Evolutionary conservation across 1,140 invertebrate species (phyloP).

Genomic region (Ditylenchus dipsaci): DNA sequence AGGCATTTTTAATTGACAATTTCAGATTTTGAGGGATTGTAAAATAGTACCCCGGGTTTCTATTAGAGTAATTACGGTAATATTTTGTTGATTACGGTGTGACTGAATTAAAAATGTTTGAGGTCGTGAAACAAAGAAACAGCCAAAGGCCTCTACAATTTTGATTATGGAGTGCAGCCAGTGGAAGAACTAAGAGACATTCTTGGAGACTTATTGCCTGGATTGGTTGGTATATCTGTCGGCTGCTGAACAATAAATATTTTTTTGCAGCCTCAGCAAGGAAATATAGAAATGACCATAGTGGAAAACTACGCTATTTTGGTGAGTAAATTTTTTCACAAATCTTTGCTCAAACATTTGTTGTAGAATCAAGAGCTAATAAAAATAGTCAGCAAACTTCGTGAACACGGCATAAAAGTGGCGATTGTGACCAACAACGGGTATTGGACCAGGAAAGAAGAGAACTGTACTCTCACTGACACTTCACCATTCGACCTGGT

Average conservation of each 20-base stretch:
- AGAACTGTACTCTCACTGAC: background rate
- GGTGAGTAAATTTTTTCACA: background rate
- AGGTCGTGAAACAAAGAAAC: background rate
- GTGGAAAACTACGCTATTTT: background rate
- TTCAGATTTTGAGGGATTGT: too few relatives aligned
- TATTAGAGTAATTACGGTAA: too few relatives aligned
- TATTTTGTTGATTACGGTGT: too few relatives aligned
- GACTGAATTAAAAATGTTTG: too few relatives aligned
- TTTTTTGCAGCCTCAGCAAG: background rate
- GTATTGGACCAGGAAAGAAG: slow-evolving; percentile 2
- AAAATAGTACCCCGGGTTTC: too few relatives aligned
- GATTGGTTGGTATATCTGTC: background rate
- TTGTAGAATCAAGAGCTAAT: background rate
- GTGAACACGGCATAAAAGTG: background rate
- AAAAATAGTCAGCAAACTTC: background rate
- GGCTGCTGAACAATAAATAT: background rate
- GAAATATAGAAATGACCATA: background rate
- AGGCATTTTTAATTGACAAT: too few relatives aligned
- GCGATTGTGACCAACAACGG: slow-evolving; percentile 6
- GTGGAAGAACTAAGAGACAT: background rate
- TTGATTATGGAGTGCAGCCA: background rate
- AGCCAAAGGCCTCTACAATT: background rate
- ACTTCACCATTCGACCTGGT: background rate
- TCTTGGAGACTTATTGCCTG: background rate
- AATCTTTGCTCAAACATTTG: background rate